phyloP scores from a whole-genome alignment of 1,140 invertebrate species.

The Drosophila sulfurigaster region DNA sequence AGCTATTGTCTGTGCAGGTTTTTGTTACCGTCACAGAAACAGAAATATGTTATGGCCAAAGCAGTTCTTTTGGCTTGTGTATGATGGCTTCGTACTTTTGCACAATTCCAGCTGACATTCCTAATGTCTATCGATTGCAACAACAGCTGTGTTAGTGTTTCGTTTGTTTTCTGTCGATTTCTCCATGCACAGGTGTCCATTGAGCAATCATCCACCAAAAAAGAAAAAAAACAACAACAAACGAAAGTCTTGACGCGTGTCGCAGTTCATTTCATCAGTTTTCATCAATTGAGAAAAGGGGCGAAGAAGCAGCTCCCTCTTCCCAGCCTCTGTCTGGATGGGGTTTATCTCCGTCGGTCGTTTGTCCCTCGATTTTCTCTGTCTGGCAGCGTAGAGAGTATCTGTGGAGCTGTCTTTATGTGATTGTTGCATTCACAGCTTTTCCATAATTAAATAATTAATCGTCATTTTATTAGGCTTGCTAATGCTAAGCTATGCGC shows the following conservation, averaged over 20 bases:
- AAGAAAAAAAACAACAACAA: constrained; percentile 3
- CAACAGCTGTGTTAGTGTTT: background rate
- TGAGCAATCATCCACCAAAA: constrained; percentile 13
- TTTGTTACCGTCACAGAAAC: background rate
- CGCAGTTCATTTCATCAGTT: constrained; percentile 15
- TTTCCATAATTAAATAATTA: constrained; percentile 66
- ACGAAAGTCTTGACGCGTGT: constrained; percentile 39
- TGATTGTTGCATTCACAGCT: constrained; percentile 49
- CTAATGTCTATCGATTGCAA: constrained; percentile 14
- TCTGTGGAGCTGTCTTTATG: background rate
- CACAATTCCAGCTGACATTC: constrained; percentile 11
- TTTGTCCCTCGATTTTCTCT: background rate
- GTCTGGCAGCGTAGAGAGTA: background rate
- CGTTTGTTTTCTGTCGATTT: constrained; percentile 17
- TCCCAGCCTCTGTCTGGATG: background rate
- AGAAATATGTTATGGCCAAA: constrained; percentile 8
- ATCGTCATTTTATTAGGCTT: constrained; percentile 58
- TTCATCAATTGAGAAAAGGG: constrained; percentile 21
- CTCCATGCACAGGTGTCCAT: constrained; percentile 20
- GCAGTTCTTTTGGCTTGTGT: constrained; percentile 18
- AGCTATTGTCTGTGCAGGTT: constrained; percentile 22
- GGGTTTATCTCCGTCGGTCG: background rate
- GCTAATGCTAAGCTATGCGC: constrained; percentile 43
- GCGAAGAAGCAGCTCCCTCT: background rate
- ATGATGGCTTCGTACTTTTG: constrained; percentile 2